phyloP scores from a whole-genome alignment of 2,888 invertebrate genomes.

The Drosophila pseudotakahashii region DNA sequence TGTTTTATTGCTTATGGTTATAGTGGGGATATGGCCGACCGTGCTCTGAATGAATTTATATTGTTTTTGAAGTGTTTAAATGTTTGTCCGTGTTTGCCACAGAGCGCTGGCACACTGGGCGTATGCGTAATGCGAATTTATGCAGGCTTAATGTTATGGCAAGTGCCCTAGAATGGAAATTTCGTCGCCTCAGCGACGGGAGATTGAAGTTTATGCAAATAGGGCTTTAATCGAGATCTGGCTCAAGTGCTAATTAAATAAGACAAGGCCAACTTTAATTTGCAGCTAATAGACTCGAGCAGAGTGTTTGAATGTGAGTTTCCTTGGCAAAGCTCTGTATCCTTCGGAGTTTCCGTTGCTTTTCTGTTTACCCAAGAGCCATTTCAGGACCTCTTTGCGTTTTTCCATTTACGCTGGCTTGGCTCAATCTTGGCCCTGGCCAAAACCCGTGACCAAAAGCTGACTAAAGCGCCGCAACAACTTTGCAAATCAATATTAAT shows the following conservation, averaged over 20 bases:
- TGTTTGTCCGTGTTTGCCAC: constrained; percentile 49
- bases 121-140: constrained; percentile 51
- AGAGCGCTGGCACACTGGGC: constrained; percentile 25
- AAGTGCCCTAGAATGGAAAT: constrained; percentile 38
- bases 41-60: constrained; percentile 72
- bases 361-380: neutral
- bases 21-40: constrained; percentile 54
- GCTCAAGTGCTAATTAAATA: constrained; percentile 41
- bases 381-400: constrained; percentile 9
- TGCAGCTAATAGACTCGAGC: constrained; percentile 16
- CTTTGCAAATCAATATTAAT: constrained; percentile 54
- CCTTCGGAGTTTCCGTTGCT: neutral
- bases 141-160: constrained; percentile 46
- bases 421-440: constrained; percentile 16
- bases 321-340: no score
- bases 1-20: constrained; percentile 60
- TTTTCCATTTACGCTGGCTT: constrained; percentile 12
- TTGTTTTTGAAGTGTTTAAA: constrained; percentile 71
- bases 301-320: neutral
- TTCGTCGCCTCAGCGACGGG: constrained; percentile 41
- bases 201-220: constrained; percentile 36
- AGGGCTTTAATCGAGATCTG: constrained; percentile 25
- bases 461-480: constrained; percentile 25
- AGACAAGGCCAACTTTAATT: constrained; percentile 30
- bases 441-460: constrained; percentile 10